Conservation (phyloP, 1,140 invertebrate genomes). For the Oedothorax gibbosus region DNA sequence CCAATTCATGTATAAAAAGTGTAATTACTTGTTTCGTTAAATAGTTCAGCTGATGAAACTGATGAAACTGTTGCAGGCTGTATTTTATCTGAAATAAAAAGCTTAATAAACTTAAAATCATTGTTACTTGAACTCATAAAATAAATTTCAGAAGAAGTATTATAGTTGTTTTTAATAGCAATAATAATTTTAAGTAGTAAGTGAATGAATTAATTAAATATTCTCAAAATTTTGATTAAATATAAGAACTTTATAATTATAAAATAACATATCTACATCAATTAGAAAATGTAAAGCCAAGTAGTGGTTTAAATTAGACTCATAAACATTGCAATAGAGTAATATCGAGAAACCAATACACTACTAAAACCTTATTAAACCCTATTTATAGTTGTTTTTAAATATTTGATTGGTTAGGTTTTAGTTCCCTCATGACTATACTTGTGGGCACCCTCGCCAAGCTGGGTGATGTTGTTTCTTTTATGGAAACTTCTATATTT, state of each 20-base stretch:
- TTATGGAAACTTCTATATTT: too few species aligned
- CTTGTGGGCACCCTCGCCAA: too few species aligned
- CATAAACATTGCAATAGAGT: not conserved
- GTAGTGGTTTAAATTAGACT: not conserved
- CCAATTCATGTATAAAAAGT: not conserved
- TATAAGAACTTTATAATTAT: not conserved
- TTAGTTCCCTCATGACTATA: too few species aligned
- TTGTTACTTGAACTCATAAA: not conserved
- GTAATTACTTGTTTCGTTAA: not conserved
- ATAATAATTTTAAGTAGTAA: not conserved
- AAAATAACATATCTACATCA: conserved; percentile 5
- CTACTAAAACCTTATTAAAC: not conserved
- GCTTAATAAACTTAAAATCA: not conserved
- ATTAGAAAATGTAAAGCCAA: not conserved
- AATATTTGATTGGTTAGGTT: not conserved
- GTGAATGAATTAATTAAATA: not conserved
- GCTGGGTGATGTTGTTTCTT: too few species aligned
- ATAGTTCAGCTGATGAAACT: not conserved
- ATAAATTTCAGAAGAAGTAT: not conserved
- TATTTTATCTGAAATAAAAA: not conserved
- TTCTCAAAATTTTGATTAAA: not conserved
- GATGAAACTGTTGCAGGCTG: not conserved
- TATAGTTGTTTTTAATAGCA: not conserved
- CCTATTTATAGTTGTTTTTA: not conserved
- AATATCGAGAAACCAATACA: not conserved